phyloP scores from a whole-genome alignment of 1,140 invertebrate genomes.

The Zaprionus vittiger region DNA sequence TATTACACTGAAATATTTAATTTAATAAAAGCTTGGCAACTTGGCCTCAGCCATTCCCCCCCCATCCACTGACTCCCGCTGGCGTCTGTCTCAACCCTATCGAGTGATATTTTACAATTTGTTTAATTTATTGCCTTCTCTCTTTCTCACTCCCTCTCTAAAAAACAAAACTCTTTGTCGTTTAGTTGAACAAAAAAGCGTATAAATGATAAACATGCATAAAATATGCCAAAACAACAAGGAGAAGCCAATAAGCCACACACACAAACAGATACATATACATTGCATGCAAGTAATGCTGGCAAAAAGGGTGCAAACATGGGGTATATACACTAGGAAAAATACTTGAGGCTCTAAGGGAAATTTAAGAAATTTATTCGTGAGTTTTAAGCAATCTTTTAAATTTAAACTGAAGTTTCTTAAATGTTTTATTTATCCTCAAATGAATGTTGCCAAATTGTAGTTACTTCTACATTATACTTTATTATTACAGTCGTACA shows the following conservation, averaged over 20 bases:
- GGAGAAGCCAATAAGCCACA: slow-evolving; percentile 48
- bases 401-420: not conserved
- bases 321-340: not conserved
- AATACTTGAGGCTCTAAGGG: not conserved
- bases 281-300: slow-evolving; percentile 32
- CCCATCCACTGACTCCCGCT: not conserved
- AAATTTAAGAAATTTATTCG: not conserved
- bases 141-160: slow-evolving; percentile 13
- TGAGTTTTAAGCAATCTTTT: not conserved
- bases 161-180: slow-evolving; percentile 40
- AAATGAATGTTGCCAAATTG: not conserved
- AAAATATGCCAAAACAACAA: slow-evolving; percentile 74
- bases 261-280: slow-evolving; percentile 19
- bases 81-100: slow-evolving; percentile 23
- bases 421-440: not conserved
- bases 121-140: slow-evolving; percentile 75
- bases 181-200: slow-evolving; percentile 58
- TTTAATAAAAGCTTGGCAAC: slow-evolving; percentile 71
- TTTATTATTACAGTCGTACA: not conserved
- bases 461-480: slow-evolving; percentile 12
- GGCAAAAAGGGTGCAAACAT: slow-evolving; percentile 17
- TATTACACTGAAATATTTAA: slow-evolving; percentile 81
- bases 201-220: slow-evolving; percentile 81
- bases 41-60: not conserved
- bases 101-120: slow-evolving; percentile 75